Evolutionary conservation across 2,113 vertebrate genomes (phyloP).

Genomic region (Melierax canorus): DNA sequence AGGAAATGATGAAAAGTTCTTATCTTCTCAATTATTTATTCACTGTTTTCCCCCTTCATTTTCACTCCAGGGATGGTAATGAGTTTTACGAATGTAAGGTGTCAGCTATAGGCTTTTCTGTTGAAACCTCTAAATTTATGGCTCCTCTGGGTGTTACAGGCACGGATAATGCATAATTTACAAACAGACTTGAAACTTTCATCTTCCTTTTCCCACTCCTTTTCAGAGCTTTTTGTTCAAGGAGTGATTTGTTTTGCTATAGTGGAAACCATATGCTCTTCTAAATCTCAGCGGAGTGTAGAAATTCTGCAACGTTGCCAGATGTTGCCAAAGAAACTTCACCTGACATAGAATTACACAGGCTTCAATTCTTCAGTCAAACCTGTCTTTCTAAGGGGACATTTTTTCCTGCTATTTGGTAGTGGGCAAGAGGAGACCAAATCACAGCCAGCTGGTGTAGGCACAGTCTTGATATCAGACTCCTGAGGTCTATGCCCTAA

Average conservation of each 20-base stretch:
- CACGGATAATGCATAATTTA: slow-evolving; percentile 67
- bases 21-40: slow-evolving; percentile 73
- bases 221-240: slow-evolving; percentile 59
- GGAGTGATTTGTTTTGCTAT: slow-evolving; percentile 66
- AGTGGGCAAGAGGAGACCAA: background rate
- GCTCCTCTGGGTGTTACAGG: slow-evolving; percentile 58
- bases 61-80: slow-evolving; percentile 67
- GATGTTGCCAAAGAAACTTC: background rate
- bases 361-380: background rate
- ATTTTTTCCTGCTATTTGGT: background rate
- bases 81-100: slow-evolving; percentile 72
- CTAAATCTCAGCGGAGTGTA: slow-evolving; percentile 4
- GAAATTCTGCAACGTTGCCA: background rate
- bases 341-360: background rate
- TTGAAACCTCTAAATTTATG: slow-evolving; percentile 71
- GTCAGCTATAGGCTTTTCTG: slow-evolving; percentile 65
- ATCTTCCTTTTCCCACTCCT: slow-evolving; percentile 62
- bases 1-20: slow-evolving; percentile 62
- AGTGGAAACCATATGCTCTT: slow-evolving; percentile 48
- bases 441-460: background rate
- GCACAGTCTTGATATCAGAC: background rate
- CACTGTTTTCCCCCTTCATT: slow-evolving; percentile 14
- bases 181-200: slow-evolving; percentile 67
- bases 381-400: background rate
- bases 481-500: background rate